These are phyloP conservation scores for Apotomis capreana DNA, from an alignment of 2,888 invertebrate species.

Conservation along the genomic window DNA sequence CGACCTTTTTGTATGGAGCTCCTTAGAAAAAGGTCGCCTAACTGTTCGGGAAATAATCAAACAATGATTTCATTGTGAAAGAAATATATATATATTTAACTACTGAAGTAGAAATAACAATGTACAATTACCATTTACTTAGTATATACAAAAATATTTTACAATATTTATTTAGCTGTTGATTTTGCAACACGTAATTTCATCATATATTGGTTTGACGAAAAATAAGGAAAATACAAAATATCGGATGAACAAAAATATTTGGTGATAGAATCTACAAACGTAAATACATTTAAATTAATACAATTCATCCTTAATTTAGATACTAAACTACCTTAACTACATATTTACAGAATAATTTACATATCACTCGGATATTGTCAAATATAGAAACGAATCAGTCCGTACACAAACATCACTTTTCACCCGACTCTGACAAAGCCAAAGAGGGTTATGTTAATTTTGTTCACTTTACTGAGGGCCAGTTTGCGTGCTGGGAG, in stretches of 20 bases:
- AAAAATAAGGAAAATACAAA: conserved; percentile 27
- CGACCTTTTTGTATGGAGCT: too few species aligned
- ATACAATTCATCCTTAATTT: conserved; percentile 32
- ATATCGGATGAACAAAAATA: conserved; percentile 47
- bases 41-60: conserved; percentile 9
- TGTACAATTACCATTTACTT: conserved; percentile 60
- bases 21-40: not conserved
- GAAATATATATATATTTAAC: conserved; percentile 72
- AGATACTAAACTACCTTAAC: conserved; percentile 33
- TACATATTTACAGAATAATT: conserved; percentile 53
- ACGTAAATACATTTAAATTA: conserved; percentile 48
- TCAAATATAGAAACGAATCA: conserved; percentile 40
- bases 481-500: conserved; percentile 68
- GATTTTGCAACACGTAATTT: conserved; percentile 41
- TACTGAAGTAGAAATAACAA: conserved; percentile 71
- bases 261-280: conserved; percentile 57
- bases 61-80: conserved; percentile 58
- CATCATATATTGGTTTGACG: not conserved
- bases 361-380: conserved; percentile 47
- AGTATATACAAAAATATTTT: conserved; percentile 63
- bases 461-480: conserved; percentile 30
- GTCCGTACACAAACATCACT: conserved; percentile 23
- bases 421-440: not conserved
- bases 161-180: conserved; percentile 51
- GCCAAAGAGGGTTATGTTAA: not conserved